phyloP scores from a whole-genome alignment of 1,140 invertebrate species.

The Ectropis grisescens region DNA sequence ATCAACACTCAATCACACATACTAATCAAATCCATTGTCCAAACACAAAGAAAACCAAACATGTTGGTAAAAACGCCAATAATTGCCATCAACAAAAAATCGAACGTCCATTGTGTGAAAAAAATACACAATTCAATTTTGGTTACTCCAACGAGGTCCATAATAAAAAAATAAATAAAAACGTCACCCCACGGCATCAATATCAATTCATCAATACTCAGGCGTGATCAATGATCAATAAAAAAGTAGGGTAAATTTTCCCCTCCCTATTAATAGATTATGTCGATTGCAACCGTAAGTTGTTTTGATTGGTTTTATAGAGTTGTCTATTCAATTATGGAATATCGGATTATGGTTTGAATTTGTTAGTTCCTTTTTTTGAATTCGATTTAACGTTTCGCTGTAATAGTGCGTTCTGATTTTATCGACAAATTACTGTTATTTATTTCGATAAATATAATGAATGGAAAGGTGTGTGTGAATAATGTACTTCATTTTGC shows the following conservation, averaged over 20 bases:
- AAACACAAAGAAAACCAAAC: conserved; percentile 5
- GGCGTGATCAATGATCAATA: conserved; percentile 64
- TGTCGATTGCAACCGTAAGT: conserved; percentile 44
- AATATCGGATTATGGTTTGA: conserved; percentile 6
- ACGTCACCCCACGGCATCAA: conserved; percentile 54
- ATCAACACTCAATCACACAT: too few species aligned
- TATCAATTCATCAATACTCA: conserved; percentile 66
- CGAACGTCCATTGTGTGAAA: conserved; percentile 20
- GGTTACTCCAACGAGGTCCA: conserved; percentile 34
- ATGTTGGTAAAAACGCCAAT: conserved; percentile 32
- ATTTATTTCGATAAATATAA: too few species aligned
- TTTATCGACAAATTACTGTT: too few species aligned
- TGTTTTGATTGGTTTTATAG: conserved; percentile 48
- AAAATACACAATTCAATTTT: conserved; percentile 57
- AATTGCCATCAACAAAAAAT: conserved; percentile 14
- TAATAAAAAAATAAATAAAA: conserved; percentile 57
- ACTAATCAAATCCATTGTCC: too few species aligned
- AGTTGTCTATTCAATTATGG: conserved; percentile 41
- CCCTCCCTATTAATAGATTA: conserved; percentile 28
- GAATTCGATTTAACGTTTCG: too few species aligned
- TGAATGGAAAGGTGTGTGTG: too few species aligned
- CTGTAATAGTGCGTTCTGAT: too few species aligned
- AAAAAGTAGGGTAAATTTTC: conserved; percentile 36
- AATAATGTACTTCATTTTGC: too few species aligned
- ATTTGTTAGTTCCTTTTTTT: too few species aligned